Evolutionary conservation across 1,140 invertebrate species (phyloP).

Genomic region (Dufourea novaeangliae): DNA sequence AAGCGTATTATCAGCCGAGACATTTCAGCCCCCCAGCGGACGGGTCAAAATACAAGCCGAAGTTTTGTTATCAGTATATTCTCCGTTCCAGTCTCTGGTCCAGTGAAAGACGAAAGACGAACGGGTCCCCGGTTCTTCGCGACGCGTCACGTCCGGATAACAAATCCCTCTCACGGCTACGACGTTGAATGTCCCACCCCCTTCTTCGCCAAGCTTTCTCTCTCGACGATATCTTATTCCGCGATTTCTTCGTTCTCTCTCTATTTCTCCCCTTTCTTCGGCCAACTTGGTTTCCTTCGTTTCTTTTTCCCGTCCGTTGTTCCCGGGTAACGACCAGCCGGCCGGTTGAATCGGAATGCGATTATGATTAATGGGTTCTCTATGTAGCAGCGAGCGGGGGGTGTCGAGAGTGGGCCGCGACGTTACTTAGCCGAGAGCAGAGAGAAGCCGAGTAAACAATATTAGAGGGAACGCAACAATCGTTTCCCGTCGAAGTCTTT

Average conservation of each 20-base stretch:
- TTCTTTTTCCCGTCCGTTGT: constrained; percentile 16
- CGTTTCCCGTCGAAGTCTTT: constrained; percentile 3
- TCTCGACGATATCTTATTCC: constrained; percentile 1
- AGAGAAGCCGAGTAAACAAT: constrained; percentile 53
- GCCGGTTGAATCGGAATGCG: constrained; percentile 62
- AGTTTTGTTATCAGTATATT: constrained; percentile 4
- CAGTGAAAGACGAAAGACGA: constrained; percentile 1
- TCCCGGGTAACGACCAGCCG: constrained; percentile 45
- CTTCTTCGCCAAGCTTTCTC: neutral
- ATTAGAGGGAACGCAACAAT: constrained; percentile 36
- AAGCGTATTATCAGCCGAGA: no score
- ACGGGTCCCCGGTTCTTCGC: constrained; percentile 38
- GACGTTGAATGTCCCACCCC: constrained; percentile 14
- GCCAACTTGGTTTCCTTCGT: neutral
- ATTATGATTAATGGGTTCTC: constrained; percentile 70
- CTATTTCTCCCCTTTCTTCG: neutral
- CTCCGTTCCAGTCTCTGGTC: neutral
- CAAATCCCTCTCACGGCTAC: constrained; percentile 64
- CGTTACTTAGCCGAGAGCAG: constrained; percentile 37
- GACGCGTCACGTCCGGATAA: constrained; percentile 63
- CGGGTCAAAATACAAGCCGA: neutral
- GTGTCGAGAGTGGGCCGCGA: neutral
- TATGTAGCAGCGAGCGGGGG: constrained; percentile 20
- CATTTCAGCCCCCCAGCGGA: no score
- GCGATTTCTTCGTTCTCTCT: constrained; percentile 9